Conservation (phyloP, 2,888 invertebrate genomes). For the Scrobipalpa costella region DNA sequence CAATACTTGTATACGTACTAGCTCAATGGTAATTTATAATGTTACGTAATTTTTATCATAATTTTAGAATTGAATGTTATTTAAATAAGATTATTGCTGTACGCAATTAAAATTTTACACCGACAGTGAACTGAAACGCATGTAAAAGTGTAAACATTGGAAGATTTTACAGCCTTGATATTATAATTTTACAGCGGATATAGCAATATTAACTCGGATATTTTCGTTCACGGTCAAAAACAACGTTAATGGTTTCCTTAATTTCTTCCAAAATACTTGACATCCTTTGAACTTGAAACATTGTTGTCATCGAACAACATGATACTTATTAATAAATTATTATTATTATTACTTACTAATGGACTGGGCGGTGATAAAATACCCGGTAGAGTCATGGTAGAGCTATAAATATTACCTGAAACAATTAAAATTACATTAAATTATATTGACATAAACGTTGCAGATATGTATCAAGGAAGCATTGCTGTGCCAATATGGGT, state of each 20-base stretch:
- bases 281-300: slow-evolving; percentile 9
- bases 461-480: not conserved
- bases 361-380: not conserved
- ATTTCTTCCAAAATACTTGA: slow-evolving; percentile 26
- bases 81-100: not conserved
- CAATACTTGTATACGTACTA: too few relatives aligned
- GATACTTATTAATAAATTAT: not conserved
- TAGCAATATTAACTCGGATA: slow-evolving; percentile 38
- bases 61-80: not conserved
- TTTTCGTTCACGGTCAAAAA: slow-evolving; percentile 43
- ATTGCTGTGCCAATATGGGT: not conserved
- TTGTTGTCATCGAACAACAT: not conserved
- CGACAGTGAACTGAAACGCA: slow-evolving; percentile 10
- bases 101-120: slow-evolving; percentile 15
- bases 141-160: slow-evolving; percentile 29
- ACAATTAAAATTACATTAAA: slow-evolving; percentile 22
- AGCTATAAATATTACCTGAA: slow-evolving; percentile 29
- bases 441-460: not conserved
- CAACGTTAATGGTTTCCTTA: slow-evolving; percentile 28
- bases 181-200: slow-evolving; percentile 43
- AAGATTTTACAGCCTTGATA: slow-evolving; percentile 33
- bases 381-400: not conserved
- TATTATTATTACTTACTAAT: not conserved
- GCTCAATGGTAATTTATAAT: not conserved
- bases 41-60: not conserved